A percentile compares a stretch with the other conserved stretches of the same genome.
Conservation (phyloP, 2,797 vertebrate species). For the Molothrus aeneus region DNA sequence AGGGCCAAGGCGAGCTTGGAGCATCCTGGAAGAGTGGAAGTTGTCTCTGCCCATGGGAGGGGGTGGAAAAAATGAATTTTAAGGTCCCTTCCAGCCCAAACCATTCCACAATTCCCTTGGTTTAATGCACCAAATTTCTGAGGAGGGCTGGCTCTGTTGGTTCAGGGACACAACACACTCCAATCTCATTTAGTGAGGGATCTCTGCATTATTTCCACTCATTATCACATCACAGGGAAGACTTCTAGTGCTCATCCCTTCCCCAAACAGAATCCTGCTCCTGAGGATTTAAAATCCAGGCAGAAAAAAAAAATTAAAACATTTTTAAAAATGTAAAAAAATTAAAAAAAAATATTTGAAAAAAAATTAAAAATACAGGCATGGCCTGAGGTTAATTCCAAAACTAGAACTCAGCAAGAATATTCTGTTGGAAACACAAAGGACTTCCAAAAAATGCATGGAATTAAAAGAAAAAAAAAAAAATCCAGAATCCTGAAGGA, state of each 20-base stretch:
- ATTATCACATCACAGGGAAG: background rate
- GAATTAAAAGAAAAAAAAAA: background rate
- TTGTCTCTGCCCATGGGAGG: background rate
- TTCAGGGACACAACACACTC: background rate
- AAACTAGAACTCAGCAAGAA: background rate
- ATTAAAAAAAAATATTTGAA: background rate
- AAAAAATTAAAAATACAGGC: background rate
- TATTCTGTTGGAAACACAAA: background rate
- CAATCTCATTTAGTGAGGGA: background rate
- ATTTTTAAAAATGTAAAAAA: too few species aligned
- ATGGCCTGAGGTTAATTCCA: background rate
- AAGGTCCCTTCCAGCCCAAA: background rate
- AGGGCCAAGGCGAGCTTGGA: background rate
- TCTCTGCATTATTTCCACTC: background rate
- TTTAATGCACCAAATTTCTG: background rate
- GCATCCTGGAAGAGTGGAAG: background rate
- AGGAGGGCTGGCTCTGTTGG: too few species aligned
- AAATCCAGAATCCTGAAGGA: background rate
- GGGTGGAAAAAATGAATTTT: background rate
- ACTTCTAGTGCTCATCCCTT: background rate
- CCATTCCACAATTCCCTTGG: background rate
- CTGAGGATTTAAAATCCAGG: background rate
- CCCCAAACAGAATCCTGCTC: background rate
- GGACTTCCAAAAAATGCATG: background rate
- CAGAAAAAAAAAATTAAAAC: background rate